phyloP scores from a whole-genome alignment of 1,140 invertebrate genomes.

The Drosophila fuyamai region DNA sequence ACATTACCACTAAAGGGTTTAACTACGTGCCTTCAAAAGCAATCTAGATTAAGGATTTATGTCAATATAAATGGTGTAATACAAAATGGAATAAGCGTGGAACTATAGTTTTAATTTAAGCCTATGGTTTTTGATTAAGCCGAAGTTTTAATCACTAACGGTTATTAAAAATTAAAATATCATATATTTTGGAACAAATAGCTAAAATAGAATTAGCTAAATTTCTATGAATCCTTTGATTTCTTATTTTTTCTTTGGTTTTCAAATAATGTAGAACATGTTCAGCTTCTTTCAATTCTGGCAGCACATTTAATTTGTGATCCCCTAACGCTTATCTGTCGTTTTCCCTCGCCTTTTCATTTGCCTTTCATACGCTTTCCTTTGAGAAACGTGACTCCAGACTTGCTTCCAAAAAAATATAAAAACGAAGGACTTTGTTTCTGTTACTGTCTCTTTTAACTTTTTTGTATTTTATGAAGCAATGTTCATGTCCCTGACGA shows the following conservation, averaged over 20 bases:
- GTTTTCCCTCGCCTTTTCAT: constrained; percentile 1
- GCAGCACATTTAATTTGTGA: constrained; percentile 37
- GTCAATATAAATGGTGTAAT: constrained; percentile 7
- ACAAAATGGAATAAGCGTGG: not conserved
- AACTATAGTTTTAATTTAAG: not conserved
- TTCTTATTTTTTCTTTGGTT: constrained; percentile 6
- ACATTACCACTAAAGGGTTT: constrained; percentile 32
- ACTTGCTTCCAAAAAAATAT: not conserved
- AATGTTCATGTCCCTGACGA: constrained; percentile 44
- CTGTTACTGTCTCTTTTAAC: not conserved
- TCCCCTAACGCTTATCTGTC: constrained; percentile 7
- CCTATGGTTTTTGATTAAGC: not conserved
- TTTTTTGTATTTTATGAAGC: constrained; percentile 30
- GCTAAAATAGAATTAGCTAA: not conserved
- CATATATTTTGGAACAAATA: not conserved
- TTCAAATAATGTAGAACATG: not conserved
- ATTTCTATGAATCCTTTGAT: not conserved
- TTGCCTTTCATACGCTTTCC: constrained; percentile 18
- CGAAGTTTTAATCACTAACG: too few relatives aligned
- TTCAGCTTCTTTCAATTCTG: constrained; percentile 2
- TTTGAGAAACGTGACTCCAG: constrained; percentile 40
- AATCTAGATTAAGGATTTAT: constrained; percentile 28
- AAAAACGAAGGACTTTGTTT: constrained; percentile 20
- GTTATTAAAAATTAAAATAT: too few relatives aligned
- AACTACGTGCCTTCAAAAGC: constrained; percentile 20